Evolutionary conservation across 64 coral and sea anemone species (phyloP).

Genomic region (Astreopora myriophthalma): DNA sequence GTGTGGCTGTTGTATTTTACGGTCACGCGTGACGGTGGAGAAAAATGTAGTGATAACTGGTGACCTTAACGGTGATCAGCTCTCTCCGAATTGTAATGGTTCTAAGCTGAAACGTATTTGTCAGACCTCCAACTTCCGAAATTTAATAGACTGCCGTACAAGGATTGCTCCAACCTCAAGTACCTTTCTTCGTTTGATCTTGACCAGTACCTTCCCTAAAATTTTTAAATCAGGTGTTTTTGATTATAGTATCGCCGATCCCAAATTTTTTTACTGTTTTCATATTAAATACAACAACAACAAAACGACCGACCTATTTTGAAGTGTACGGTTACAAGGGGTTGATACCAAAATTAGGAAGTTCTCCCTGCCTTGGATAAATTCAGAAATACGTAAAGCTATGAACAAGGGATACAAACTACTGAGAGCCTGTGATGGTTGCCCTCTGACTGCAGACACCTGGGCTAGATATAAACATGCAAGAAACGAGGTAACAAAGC

Average conservation of each 20-base stretch:
- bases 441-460: neutral
- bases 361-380: neutral
- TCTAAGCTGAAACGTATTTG: neutral
- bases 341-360: neutral
- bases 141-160: neutral
- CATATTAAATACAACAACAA: neutral
- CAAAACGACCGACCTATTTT: neutral
- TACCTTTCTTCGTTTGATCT: neutral
- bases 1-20: too few species aligned
- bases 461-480: neutral
- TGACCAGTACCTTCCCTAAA: neutral
- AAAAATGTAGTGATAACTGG: too few species aligned
- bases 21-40: too few species aligned
- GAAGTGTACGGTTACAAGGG: neutral
- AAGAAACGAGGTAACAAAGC: neutral
- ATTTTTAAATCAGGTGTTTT: neutral
- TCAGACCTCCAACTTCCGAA: neutral
- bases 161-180: neutral
- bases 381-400: neutral
- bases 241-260: conserved; percentile 1
- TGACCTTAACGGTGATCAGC: neutral
- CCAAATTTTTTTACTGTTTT: conserved; percentile 13
- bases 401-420: neutral
- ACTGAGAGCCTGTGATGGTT: neutral
- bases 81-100: neutral